Evolutionary conservation across 2,113 vertebrate species (phyloP).

Genomic region (Glareola pratincola): DNA sequence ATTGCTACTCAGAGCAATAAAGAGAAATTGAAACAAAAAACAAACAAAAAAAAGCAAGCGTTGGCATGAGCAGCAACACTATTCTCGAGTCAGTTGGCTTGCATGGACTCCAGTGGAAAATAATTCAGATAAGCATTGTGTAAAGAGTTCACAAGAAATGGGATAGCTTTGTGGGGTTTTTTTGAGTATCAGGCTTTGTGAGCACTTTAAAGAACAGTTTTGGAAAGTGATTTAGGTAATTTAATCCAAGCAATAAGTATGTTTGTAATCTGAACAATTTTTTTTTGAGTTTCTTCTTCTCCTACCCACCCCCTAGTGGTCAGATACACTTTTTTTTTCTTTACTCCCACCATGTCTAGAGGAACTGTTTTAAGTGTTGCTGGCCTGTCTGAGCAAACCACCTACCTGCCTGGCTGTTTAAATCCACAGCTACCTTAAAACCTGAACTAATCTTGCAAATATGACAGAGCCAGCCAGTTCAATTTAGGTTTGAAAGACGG

Average conservation of each 20-base stretch:
- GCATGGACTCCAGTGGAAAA: neutral
- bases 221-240: neutral
- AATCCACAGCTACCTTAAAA: neutral
- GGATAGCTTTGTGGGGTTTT: neutral
- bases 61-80: neutral
- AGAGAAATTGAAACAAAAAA: constrained; percentile 41
- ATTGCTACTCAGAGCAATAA: neutral
- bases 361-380: neutral
- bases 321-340: neutral
- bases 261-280: neutral
- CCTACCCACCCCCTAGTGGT: neutral
- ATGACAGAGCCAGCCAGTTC: no score
- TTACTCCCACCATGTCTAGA: neutral
- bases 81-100: neutral
- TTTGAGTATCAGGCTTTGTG: neutral
- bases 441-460: neutral
- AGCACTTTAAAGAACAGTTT: neutral
- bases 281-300: neutral
- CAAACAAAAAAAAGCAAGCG: neutral
- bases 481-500: neutral
- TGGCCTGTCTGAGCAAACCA: neutral
- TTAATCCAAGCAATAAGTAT: neutral
- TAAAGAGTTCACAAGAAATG: neutral
- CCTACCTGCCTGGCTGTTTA: neutral
- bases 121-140: neutral